Conservation (phyloP, 2,888 invertebrate genomes). For the Galerucella pusilla region DNA sequence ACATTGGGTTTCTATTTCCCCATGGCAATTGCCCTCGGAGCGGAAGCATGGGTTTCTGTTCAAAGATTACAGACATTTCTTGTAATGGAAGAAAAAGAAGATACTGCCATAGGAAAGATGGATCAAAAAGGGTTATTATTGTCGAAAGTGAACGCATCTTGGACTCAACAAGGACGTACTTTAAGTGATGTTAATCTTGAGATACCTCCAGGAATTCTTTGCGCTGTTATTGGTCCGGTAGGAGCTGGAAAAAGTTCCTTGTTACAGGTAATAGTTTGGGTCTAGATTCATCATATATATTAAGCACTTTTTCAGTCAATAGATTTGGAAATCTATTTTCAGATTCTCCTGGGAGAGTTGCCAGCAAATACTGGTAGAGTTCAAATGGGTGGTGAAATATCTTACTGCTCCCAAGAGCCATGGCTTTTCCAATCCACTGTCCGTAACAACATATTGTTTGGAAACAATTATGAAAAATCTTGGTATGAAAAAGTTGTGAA, state of each 20-base stretch:
- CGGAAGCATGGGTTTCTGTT: conserved; percentile 70
- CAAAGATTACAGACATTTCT: conserved; percentile 70
- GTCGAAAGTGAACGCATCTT: conserved; percentile 54
- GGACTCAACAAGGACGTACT: conserved; percentile 50
- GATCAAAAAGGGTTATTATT: conserved; percentile 49
- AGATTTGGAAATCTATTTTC: neutral
- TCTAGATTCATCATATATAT: too few relatives aligned
- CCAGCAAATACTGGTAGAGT: conserved; percentile 67
- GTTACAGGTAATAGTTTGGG: conserved; percentile 59
- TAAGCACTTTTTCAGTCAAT: too few relatives aligned
- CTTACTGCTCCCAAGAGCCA: conserved; percentile 75
- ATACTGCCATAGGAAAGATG: conserved; percentile 46
- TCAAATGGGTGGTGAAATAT: conserved; percentile 67
- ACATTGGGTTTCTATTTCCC: conserved; percentile 73
- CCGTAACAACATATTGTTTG: conserved; percentile 77
- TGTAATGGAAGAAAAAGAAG: conserved; percentile 68
- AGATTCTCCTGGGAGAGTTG: conserved; percentile 69
- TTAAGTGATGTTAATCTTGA: conserved; percentile 63
- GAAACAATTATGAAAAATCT: conserved; percentile 65
- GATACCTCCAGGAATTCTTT: conserved; percentile 67
- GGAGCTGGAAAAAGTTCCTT: conserved; percentile 82
- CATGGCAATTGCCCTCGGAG: conserved; percentile 68
- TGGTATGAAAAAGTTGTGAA: conserved; percentile 68
- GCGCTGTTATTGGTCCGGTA: conserved; percentile 88
- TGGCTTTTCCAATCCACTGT: conserved; percentile 74